Evolutionary conservation across 2,113 vertebrate genomes (phyloP), one percentile per base, ranked within the genome.

Genomic region (Passer montanus): DNA sequence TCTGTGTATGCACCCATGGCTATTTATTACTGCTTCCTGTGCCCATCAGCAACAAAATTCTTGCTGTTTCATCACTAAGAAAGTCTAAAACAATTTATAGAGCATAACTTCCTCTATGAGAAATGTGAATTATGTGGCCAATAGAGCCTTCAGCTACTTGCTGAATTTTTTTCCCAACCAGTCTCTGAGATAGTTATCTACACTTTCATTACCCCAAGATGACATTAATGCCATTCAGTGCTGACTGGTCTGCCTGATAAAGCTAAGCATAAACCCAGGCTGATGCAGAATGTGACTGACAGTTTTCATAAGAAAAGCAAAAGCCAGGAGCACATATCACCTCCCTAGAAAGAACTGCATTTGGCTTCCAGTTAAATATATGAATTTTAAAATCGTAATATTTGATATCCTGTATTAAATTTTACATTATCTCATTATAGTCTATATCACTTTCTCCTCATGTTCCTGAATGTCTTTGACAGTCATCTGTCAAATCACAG

Each of bases 1-100:
- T 62, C 22, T 4, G 0, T 59, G 19, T 75, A 43, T 60, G 56
- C 26, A 37, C n/a, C 62, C 55, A 22, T 9, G 9, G 56, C 24
- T 80, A 75, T 87, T 92, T 95, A 55, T 91, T 95, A 73, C 23
- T 80, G 50, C 30, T 89, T 94, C 46, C 33, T 49, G 11, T 89
- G 37, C 58, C 64, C 49, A 88, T 80, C 80, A 88, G 83, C 85
- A 95, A 84, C 60, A 85, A 94, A 95, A 90, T 69, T 93, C 63
- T 95, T 81, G 26, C 77, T 94, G 46, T 82, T 93, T 93, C 94
- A 95, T 90, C 87, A 88, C 33, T 66, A 85, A 77, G 69, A 95
- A 90, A 92, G 53, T 49, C 79, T 73, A 66, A 86, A 92, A 88
- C 20, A 88, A 84, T 90, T 89, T 95, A 78, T 52, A 86, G 64